A percentile compares a stretch with the other conserved stretches of the same genome.
Evolutionary conservation across 1,140 invertebrate genomes (phyloP).

Genomic region (Metopolophium dirhodum): DNA sequence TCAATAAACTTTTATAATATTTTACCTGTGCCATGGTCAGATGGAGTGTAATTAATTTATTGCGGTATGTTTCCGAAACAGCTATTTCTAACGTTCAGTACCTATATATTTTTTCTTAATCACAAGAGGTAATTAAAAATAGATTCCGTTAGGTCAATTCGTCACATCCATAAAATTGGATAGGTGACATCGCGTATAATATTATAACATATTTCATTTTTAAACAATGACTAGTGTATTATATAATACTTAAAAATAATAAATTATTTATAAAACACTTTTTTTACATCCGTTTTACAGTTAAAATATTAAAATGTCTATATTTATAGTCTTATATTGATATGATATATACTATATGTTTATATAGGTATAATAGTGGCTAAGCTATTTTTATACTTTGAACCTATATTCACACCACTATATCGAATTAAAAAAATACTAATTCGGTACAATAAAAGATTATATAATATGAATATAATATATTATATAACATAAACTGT

Average conservation of each 20-base stretch:
- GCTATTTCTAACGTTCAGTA: conserved; percentile 24
- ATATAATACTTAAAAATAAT: background rate
- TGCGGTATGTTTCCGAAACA: conserved; percentile 41
- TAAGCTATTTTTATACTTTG: too few relatives aligned
- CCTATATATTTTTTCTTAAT: conserved; percentile 1
- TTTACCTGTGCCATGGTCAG: conserved; percentile 15
- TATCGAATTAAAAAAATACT: too few relatives aligned
- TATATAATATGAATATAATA: too few relatives aligned
- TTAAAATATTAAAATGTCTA: background rate
- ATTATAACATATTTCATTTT: conserved; percentile 21
- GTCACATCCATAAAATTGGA: conserved; percentile 19
- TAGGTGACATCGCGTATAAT: background rate
- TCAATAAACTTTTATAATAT: conserved; percentile 33
- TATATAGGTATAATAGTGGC: too few relatives aligned
- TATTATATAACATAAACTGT: too few relatives aligned
- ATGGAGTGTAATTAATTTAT: conserved; percentile 26
- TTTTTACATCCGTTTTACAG: background rate
- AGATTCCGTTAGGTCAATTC: conserved; percentile 34
- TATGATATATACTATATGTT: too few relatives aligned
- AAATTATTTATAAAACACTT: background rate
- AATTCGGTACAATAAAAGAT: too few relatives aligned
- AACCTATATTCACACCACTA: too few relatives aligned
- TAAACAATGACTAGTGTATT: background rate
- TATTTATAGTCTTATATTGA: background rate
- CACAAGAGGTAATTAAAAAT: conserved; percentile 27